Conservation (phyloP, 2,797 vertebrate genomes). For the Neomorphus geoffroyi region DNA sequence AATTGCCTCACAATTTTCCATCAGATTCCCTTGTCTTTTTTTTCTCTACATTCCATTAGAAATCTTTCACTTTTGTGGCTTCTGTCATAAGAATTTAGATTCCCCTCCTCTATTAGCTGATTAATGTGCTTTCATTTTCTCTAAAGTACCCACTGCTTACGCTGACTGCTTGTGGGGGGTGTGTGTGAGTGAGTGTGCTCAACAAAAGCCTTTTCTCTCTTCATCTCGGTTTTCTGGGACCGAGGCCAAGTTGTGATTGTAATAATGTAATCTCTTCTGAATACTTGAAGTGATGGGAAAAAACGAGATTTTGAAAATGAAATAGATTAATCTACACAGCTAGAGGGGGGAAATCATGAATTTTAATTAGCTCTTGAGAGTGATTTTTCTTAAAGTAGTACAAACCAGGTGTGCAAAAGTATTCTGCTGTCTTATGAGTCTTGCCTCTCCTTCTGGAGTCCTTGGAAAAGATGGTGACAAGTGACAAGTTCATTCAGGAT, state of each 20-base stretch:
- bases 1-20: not conserved
- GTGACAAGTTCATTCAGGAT: conserved; percentile 40
- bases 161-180: not conserved
- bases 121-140: conserved; percentile 47
- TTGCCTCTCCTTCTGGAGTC: conserved; percentile 38
- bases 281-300: conserved; percentile 63
- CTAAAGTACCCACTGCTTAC: not conserved
- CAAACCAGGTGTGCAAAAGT: conserved; percentile 59
- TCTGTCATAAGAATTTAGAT: conserved; percentile 3
- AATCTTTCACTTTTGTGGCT: not conserved
- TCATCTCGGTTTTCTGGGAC: conserved; percentile 59
- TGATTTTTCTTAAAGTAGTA: conserved; percentile 57
- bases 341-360: conserved; percentile 43
- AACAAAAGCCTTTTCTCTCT: conserved; percentile 59
- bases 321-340: conserved; percentile 70
- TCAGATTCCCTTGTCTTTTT: not conserved
- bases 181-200: not conserved
- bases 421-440: conserved; percentile 39
- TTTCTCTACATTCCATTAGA: not conserved
- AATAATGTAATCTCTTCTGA: conserved; percentile 68
- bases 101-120: not conserved
- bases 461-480: conserved; percentile 53
- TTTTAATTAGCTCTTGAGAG: conserved; percentile 60
- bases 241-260: conserved; percentile 61
- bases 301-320: conserved; percentile 64